Conservation (phyloP, 2,113 vertebrate species). For the Alosa alosa region DNA sequence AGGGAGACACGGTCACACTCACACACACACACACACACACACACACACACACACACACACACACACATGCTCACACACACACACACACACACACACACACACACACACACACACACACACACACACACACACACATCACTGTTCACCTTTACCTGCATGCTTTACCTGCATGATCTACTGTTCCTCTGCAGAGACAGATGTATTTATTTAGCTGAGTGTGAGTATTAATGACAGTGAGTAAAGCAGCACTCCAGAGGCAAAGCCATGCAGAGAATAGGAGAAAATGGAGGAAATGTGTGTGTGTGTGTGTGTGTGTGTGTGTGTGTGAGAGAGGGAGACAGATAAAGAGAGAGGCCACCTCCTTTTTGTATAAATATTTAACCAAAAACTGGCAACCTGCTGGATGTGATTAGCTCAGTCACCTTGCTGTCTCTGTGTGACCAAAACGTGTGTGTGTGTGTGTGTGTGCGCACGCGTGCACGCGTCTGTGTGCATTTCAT, state of each 20-base stretch:
- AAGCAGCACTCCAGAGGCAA: conserved; percentile 17
- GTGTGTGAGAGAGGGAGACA: conserved; percentile 14
- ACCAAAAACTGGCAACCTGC: neutral
- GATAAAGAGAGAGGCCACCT: too few relatives aligned
- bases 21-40: neutral
- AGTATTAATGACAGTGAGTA: neutral
- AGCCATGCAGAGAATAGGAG: neutral
- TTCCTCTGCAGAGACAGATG: neutral
- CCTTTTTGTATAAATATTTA: neutral
- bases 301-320: conserved; percentile 25
- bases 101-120: neutral
- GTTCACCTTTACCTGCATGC: neutral
- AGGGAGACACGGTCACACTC: neutral
- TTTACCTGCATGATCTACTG: neutral
- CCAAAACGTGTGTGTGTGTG: neutral
- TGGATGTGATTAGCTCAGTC: neutral
- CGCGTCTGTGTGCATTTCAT: neutral
- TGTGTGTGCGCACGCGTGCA: neutral
- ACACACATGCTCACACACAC: neutral
- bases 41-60: neutral
- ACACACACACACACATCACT: neutral
- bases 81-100: neutral
- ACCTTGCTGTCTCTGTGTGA: neutral
- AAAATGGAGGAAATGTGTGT: conserved; percentile 15
- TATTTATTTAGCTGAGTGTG: neutral